Percentiles rank a stretch among this genome's conserved stretches.
Evolutionary conservation across 2,797 vertebrate species (phyloP).

Genomic region (Podarcis lilfordi): DNA sequence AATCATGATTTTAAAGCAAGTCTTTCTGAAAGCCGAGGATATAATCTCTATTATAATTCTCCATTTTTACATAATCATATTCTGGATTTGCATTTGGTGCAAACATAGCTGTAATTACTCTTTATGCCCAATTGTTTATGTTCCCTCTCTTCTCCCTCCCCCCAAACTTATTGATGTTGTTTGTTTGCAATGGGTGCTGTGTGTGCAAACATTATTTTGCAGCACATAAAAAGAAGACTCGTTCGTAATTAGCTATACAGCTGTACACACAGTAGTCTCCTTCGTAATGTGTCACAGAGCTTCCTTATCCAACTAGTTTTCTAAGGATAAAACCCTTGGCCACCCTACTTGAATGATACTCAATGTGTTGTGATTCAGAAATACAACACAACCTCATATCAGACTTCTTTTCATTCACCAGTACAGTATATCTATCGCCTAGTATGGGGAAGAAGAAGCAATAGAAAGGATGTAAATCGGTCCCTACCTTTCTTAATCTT

Average conservation of each 20-base stretch:
- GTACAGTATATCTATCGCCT: neutral
- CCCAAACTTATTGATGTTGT: slow-evolving; percentile 58
- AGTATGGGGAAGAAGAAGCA: neutral
- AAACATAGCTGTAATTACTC: slow-evolving; percentile 61
- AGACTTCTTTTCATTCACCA: neutral
- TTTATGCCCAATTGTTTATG: slow-evolving; percentile 46
- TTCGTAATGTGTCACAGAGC: slow-evolving; percentile 55
- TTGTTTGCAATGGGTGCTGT: slow-evolving; percentile 67
- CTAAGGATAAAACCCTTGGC: slow-evolving; percentile 31
- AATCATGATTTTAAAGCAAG: slow-evolving; percentile 57
- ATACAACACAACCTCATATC: neutral
- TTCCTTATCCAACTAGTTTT: slow-evolving; percentile 39
- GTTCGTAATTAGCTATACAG: slow-evolving; percentile 71
- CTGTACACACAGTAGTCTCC: slow-evolving; percentile 55
- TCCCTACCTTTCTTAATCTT: neutral
- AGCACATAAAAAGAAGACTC: slow-evolving; percentile 67
- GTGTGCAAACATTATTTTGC: slow-evolving; percentile 67
- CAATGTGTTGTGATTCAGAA: neutral
- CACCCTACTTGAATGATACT: slow-evolving; percentile 15
- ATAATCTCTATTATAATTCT: slow-evolving; percentile 58
- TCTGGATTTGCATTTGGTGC: slow-evolving; percentile 56
- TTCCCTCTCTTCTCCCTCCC: slow-evolving; percentile 25
- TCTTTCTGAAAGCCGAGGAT: slow-evolving; percentile 50
- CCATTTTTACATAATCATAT: slow-evolving; percentile 67
- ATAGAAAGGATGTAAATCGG: neutral